Conservation (phyloP, 2,888 invertebrate genomes). For the Acanthacorydalis orientalis region DNA sequence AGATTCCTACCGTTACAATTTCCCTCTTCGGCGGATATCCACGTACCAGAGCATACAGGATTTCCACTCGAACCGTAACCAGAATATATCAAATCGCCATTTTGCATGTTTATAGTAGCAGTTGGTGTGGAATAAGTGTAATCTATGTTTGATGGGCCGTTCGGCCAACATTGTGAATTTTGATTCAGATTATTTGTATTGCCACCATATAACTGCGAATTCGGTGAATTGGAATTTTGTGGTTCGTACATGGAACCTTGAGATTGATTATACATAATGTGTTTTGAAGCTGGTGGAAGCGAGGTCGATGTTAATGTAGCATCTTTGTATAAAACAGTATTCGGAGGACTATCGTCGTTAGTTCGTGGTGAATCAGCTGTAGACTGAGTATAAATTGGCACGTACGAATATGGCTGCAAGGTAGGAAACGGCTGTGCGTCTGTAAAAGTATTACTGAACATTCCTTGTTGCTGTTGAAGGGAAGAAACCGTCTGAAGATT, state of each 20-base stretch:
- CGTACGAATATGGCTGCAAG: not conserved
- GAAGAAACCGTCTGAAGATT: constrained; percentile 46
- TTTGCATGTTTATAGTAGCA: not conserved
- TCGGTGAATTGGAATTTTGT: constrained; percentile 32
- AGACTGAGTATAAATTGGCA: not conserved
- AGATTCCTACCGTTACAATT: not conserved
- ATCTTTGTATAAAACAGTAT: constrained; percentile 43
- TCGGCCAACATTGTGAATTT: constrained; percentile 12
- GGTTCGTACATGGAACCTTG: constrained; percentile 27
- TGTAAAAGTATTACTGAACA: constrained; percentile 6
- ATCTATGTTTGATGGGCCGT: constrained; percentile 9
- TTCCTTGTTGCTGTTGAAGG: constrained; percentile 14
- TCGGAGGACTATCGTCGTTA: constrained; percentile 31
- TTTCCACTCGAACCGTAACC: not conserved
- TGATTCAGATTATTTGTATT: constrained; percentile 14
- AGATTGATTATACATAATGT: not conserved
- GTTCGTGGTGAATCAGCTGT: constrained; percentile 10
- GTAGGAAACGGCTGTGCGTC: constrained; percentile 7
- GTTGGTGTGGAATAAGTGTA: not conserved
- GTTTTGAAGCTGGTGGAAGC: constrained; percentile 14
- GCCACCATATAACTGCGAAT: constrained; percentile 24
- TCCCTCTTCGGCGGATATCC: not conserved
- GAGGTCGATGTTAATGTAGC: constrained; percentile 49
- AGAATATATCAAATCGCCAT: not conserved
- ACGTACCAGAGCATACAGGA: not conserved